Evolutionary conservation across 2,113 vertebrate genomes (phyloP).

Genomic region (Casuarius casuarius): DNA sequence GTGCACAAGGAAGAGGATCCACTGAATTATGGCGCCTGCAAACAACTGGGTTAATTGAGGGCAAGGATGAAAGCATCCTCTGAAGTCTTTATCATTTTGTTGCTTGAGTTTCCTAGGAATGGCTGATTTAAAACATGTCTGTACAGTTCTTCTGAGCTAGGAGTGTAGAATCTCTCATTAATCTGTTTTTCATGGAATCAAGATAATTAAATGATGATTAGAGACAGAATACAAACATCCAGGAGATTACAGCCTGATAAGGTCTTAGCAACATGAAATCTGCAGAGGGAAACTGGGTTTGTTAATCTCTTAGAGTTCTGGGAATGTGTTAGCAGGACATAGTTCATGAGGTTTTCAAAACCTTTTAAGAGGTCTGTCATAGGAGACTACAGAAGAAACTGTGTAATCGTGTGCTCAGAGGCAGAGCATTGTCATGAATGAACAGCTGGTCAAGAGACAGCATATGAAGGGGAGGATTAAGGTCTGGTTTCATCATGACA

Average conservation of each 20-base stretch:
- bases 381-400: not conserved
- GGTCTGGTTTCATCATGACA: not conserved
- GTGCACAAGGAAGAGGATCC: not conserved
- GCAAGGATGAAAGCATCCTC: not conserved
- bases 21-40: not conserved
- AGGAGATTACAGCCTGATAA: not conserved
- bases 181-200: not conserved
- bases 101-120: not conserved
- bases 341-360: not conserved
- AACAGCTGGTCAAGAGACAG: not conserved
- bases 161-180: not conserved
- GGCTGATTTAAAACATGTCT: not conserved
- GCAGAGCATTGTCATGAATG: not conserved
- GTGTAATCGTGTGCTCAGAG: not conserved
- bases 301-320: not conserved
- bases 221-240: not conserved
- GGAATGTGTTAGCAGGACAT: not conserved
- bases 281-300: not conserved
- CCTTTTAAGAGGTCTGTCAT: fast-evolving
- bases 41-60: not conserved
- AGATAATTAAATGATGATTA: not conserved
- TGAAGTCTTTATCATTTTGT: not conserved
- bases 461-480: not conserved
- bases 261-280: not conserved
- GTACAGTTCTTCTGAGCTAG: not conserved